phyloP scores from a whole-genome alignment of 2,888 invertebrate species.

The Cephus nigrinus region DNA sequence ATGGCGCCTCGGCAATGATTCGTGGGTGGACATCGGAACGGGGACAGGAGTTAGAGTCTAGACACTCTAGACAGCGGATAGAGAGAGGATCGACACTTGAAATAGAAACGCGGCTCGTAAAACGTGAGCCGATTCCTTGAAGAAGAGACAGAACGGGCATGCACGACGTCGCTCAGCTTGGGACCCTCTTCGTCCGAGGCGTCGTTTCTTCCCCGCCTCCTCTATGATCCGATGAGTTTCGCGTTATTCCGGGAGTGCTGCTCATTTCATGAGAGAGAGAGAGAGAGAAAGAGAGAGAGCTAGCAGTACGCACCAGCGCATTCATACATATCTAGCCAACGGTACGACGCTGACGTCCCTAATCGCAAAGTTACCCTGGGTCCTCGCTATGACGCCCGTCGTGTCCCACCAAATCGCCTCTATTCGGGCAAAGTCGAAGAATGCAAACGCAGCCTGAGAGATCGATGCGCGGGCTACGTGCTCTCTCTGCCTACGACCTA shows the following conservation, averaged over 20 bases:
- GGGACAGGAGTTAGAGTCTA: not conserved
- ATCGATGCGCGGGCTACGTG: conserved; percentile 3
- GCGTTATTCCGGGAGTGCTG: not conserved
- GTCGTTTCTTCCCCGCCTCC: not conserved
- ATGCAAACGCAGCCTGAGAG: conserved; percentile 2
- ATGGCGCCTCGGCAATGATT: not conserved
- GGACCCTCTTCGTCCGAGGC: not conserved
- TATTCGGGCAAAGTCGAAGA: not conserved
- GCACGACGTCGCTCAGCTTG: not conserved
- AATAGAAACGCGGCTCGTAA: not conserved
- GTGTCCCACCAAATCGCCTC: not conserved
- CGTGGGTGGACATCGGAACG: not conserved
- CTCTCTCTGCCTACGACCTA: not conserved
- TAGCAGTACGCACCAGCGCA: not conserved
- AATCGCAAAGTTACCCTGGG: not conserved
- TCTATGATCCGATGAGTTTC: not conserved
- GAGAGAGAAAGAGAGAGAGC: not conserved
- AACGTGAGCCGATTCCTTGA: not conserved
- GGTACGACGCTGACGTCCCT: not conserved
- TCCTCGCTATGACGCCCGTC: not conserved
- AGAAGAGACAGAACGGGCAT: not conserved
- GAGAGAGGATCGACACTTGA: not conserved
- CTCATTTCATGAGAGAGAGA: not conserved
- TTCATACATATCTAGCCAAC: not conserved
- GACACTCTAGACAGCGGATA: not conserved